These are phyloP conservation scores for Andrena bicolor DNA, from an alignment of 2,888 invertebrate genomes.

Conservation along the genomic window DNA sequence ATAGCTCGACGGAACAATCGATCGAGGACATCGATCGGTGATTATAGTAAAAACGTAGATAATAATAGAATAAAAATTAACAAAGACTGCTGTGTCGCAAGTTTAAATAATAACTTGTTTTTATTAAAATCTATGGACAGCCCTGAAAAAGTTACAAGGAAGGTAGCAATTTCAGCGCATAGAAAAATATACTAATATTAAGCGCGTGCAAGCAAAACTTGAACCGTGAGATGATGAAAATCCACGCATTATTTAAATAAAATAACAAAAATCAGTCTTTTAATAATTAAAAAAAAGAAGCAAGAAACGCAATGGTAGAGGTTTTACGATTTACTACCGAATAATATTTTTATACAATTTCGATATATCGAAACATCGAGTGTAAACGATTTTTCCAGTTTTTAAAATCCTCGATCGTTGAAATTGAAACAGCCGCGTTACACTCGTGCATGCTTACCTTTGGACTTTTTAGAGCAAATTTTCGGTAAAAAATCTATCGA, in stretches of 20 bases:
- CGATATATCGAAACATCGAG: not conserved
- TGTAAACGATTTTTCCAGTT: too few species aligned
- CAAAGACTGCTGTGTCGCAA: not conserved
- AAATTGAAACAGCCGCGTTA: slow-evolving; percentile 4
- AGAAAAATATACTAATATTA: not conserved
- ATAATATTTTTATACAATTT: slow-evolving; percentile 1
- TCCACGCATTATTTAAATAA: slow-evolving; percentile 6
- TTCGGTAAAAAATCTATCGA: not conserved
- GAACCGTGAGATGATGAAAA: not conserved
- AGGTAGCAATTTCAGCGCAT: not conserved
- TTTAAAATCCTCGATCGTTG: not conserved
- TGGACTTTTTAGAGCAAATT: not conserved
- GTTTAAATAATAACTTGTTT: not conserved
- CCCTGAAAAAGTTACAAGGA: not conserved
- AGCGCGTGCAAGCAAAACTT: slow-evolving; percentile 25
- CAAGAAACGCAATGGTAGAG: not conserved
- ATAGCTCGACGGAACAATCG: not conserved
- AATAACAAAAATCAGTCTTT: slow-evolving; percentile 16
- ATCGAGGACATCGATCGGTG: not conserved
- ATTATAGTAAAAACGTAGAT: slow-evolving; percentile 2
- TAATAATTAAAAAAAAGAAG: not conserved
- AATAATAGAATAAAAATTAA: not conserved
- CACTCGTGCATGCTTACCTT: slow-evolving; percentile 18
- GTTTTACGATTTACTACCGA: not conserved
- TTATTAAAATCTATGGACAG: slow-evolving; percentile 1